A percentile compares a stretch with the other conserved stretches of the same genome.
These are phyloP conservation scores for Phocides pigmalion DNA, from an alignment of 1,140 invertebrate species.

Conservation along the genomic window DNA sequence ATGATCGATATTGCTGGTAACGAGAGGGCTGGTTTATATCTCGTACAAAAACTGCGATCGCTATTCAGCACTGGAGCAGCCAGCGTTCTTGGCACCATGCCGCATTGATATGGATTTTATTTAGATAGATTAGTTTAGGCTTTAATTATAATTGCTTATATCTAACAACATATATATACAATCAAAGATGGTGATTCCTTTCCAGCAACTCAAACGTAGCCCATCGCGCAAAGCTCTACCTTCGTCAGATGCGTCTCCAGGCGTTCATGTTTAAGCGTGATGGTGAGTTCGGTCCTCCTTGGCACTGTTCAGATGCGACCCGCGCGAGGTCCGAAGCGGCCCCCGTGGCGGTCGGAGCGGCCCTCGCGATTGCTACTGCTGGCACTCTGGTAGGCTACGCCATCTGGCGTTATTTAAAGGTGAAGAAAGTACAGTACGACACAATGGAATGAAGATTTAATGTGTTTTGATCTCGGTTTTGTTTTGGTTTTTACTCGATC, in stretches of 20 bases:
- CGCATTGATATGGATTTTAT: too few relatives aligned
- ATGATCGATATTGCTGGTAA: too few relatives aligned
- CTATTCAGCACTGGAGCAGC: too few relatives aligned
- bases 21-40: too few relatives aligned
- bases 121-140: too few relatives aligned
- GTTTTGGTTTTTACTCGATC: neutral
- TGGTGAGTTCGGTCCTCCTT: constrained; percentile 84
- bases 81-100: too few relatives aligned
- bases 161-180: too few relatives aligned
- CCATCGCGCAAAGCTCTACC: constrained; percentile 84
- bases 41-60: too few relatives aligned
- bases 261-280: constrained; percentile 86
- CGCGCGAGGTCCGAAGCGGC: constrained; percentile 90
- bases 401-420: constrained; percentile 93
- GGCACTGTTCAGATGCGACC: constrained; percentile 83
- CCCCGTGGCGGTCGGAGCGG: constrained; percentile 94
- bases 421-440: constrained; percentile 96
- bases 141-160: too few relatives aligned
- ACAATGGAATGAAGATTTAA: constrained; percentile 90
- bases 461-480: constrained; percentile 47
- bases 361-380: constrained; percentile 91
- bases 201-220: constrained; percentile 56
- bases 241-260: constrained; percentile 84
- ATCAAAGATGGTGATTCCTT: too few relatives aligned
- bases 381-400: constrained; percentile 93